A percentile compares a stretch with the other conserved stretches of the same genome.
Conservation (phyloP, 2,888 invertebrate species). For the Germaria angustata region DNA sequence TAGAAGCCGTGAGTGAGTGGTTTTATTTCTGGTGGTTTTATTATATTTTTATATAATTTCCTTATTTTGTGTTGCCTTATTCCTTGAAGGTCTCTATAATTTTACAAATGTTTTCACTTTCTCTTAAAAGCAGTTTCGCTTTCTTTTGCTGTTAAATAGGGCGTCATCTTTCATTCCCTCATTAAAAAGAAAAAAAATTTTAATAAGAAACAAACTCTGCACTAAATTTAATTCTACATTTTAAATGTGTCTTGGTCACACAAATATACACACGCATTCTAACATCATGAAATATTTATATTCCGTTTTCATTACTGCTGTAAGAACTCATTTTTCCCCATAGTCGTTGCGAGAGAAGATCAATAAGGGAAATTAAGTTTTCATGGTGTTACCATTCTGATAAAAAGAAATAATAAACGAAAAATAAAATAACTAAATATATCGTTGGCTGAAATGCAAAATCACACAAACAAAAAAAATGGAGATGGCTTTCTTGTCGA, state of each 20-base stretch:
- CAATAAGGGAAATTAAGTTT: constrained; percentile 10
- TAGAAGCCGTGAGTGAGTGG: neutral
- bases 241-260: constrained; percentile 5
- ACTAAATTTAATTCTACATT: constrained; percentile 29
- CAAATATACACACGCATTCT: neutral
- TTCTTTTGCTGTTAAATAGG: constrained; percentile 11
- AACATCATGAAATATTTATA: neutral
- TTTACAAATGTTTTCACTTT: neutral
- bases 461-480: constrained; percentile 48
- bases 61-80: neutral
- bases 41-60: neutral
- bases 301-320: neutral
- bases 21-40: neutral
- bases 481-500: too few species aligned
- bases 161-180: constrained; percentile 9
- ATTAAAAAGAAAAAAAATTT: constrained; percentile 40
- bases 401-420: neutral
- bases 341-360: too few species aligned
- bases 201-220: neutral
- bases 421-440: neutral
- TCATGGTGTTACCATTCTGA: too few species aligned
- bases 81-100: too few species aligned
- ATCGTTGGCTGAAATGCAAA: too few species aligned
- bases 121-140: constrained; percentile 5
- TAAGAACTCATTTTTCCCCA: neutral